Percentiles rank a stretch among this genome's conserved stretches.
Evolutionary conservation across 2,797 vertebrate genomes (phyloP).

Genomic region (Phoeniculus purpureus): DNA sequence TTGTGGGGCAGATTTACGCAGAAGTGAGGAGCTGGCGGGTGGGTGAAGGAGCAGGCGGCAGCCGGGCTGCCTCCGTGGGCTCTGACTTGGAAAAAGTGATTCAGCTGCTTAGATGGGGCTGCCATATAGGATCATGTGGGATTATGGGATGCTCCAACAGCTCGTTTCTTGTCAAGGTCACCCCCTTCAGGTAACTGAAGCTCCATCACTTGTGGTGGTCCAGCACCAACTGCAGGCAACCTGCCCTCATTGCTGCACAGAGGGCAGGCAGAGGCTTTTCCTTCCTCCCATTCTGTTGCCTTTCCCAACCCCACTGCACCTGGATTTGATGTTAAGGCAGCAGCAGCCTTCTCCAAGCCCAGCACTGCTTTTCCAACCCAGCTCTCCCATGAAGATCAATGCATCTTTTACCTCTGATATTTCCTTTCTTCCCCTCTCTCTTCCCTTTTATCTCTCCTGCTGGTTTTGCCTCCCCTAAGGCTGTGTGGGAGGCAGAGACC

Average conservation of each 20-base stretch:
- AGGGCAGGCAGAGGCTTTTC: neutral
- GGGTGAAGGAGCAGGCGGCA: neutral
- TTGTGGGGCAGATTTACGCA: neutral
- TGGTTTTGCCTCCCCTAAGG: neutral
- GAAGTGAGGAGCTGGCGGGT: neutral
- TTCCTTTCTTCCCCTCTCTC: neutral
- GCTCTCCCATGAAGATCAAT: neutral
- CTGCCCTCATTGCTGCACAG: neutral
- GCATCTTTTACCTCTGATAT: neutral
- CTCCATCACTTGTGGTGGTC: neutral
- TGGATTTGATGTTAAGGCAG: neutral
- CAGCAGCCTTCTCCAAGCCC: neutral
- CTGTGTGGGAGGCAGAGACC: neutral
- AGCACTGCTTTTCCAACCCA: neutral
- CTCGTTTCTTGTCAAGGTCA: neutral
- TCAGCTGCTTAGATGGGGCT: neutral
- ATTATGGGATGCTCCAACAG: neutral
- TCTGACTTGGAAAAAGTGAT: neutral
- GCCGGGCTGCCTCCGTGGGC: neutral
- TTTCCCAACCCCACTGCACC: slow-evolving; percentile 5
- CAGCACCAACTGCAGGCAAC: neutral
- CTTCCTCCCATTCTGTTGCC: neutral
- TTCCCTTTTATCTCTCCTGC: neutral
- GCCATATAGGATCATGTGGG: neutral
- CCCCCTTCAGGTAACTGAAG: neutral